Evolutionary conservation across 64 coral and sea anemone genomes (phyloP), one percentile per base, ranked within the genome.

Genomic region (Acropora tenuis): DNA sequence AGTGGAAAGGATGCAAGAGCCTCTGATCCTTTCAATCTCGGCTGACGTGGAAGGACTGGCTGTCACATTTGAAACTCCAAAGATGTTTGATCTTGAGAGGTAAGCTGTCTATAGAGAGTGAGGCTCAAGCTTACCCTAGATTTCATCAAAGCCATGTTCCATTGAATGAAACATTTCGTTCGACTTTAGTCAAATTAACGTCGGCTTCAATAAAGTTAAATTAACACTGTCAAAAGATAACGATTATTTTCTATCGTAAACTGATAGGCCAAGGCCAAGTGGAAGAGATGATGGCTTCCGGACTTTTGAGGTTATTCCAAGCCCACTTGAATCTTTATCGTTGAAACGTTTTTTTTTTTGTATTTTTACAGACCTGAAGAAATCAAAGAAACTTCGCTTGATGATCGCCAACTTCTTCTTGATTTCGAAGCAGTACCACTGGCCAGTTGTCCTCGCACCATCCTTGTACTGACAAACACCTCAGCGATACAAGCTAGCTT

Each of bases 381-480:
- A 18, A 87, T 93, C 13, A 93, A 87, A 47, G 85, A 76, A 78
- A 53, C 82, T 6, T 68, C 88, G 6, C 52, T 90, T 19, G 93
- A 94, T n/a, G 63, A 83, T 16, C 73, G 78, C 42, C 4, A 74
- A 2, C 19, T 95, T 63, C 50, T 89, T 79, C 61, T 99, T 47
- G 86, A 99, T 49, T 99, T 94, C 48, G 94, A 86, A 78, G 88
- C 93, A n/a, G 82, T 95, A 45, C 71, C 53, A 6, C 80, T 96
- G 57, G 97, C 94, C 9, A 90, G 87, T 20, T 88, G 83, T 65
- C 84, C 91, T 45, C 95, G 90, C 47, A 84, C 91, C 0, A 91
- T 92, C 11, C 86, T 99, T 20, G 92, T 99, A 40, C 88, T 99
- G 15, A 96, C 97, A 15, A 99, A 99, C 58, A 99, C 91, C 48